These are phyloP conservation scores for Drosophila pseudotalamancana DNA, from an alignment of 2,888 invertebrate genomes.

Conservation along the genomic window DNA sequence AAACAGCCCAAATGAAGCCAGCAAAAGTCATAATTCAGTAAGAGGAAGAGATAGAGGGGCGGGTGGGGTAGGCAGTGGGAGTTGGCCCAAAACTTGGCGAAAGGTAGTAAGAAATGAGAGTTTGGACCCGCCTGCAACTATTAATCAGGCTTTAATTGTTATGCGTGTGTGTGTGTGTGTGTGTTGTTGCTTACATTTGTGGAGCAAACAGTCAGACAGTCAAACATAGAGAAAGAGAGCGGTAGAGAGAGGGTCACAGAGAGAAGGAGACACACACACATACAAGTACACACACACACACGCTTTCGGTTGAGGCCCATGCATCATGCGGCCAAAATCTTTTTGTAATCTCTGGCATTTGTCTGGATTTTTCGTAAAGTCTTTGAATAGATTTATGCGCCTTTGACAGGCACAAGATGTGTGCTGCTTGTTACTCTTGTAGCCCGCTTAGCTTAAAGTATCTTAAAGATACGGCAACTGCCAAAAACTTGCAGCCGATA, in stretches of 20 bases:
- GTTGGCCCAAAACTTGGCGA: conserved; percentile 59
- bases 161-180: conserved; percentile 39
- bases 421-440: conserved; percentile 56
- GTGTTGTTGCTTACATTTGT: conserved; percentile 50
- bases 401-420: conserved; percentile 79
- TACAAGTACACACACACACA: too few relatives aligned
- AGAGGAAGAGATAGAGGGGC: neutral
- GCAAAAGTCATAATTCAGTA: conserved; percentile 77
- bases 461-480: conserved; percentile 61
- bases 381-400: conserved; percentile 80
- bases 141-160: conserved; percentile 80
- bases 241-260: neutral
- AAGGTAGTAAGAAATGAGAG: conserved; percentile 67
- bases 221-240: conserved; percentile 13
- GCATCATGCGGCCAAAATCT: conserved; percentile 80
- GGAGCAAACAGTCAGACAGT: conserved; percentile 26
- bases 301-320: conserved; percentile 60
- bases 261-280: conserved; percentile 12
- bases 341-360: conserved; percentile 81
- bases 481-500: conserved; percentile 27
- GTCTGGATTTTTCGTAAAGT: conserved; percentile 80
- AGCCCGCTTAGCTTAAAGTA: conserved; percentile 60
- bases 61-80: neutral
- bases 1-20: conserved; percentile 61
- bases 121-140: conserved; percentile 70